phyloP scores from a whole-genome alignment of 2,888 invertebrate species.

The Plusia festucae region DNA sequence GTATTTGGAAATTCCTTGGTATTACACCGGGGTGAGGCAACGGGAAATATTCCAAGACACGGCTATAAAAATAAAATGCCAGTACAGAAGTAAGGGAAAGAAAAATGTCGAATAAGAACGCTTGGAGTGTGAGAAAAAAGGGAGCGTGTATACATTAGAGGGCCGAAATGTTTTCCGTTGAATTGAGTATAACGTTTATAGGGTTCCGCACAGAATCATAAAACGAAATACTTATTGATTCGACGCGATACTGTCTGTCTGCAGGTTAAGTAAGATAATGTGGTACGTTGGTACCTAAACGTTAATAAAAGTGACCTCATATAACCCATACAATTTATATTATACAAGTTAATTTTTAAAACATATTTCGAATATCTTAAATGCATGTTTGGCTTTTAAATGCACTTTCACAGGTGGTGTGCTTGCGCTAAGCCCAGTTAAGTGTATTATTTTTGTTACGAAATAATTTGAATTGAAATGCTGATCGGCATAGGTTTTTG shows the following conservation, averaged over 20 bases:
- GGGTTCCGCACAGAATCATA: conserved; percentile 49
- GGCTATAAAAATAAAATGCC: conserved; percentile 80
- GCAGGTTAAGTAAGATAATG: conserved; percentile 32
- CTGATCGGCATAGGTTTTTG: too few relatives aligned
- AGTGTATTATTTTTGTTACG: too few relatives aligned
- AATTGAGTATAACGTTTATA: conserved; percentile 62
- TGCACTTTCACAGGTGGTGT: background rate
- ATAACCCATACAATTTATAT: background rate
- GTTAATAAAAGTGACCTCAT: background rate
- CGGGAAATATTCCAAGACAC: conserved; percentile 77
- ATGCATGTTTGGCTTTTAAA: background rate
- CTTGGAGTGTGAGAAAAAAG: conserved; percentile 68
- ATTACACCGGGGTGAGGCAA: conserved; percentile 69
- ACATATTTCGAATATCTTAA: background rate
- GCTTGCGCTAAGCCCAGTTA: background rate
- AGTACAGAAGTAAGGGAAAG: conserved; percentile 69
- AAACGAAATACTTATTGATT: conserved; percentile 55
- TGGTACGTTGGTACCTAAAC: conserved; percentile 7
- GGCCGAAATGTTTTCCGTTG: conserved; percentile 64
- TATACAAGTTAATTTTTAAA: too few relatives aligned
- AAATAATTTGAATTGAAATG: too few relatives aligned
- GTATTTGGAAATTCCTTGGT: conserved; percentile 73
- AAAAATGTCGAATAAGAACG: conserved; percentile 76
- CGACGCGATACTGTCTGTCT: conserved; percentile 33
- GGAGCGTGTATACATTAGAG: conserved; percentile 65